Evolutionary conservation across 1,140 invertebrate genomes (phyloP).

Genomic region (Fopius arisanus): DNA sequence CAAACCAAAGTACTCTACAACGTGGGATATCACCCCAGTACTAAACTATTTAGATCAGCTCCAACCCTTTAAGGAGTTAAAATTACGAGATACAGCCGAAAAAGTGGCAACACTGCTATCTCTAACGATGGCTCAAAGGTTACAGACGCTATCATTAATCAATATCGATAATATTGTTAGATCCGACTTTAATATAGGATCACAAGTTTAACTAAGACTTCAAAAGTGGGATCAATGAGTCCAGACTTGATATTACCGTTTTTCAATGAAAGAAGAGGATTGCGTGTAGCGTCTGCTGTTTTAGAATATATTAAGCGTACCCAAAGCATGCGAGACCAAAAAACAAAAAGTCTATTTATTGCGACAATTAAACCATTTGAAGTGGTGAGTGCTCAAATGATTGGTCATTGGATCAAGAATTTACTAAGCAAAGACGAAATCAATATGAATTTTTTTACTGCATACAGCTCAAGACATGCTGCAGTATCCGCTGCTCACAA

Average conservation of each 20-base stretch:
- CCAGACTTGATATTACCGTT: slow-evolving; percentile 17
- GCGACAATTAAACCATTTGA: slow-evolving; percentile 18
- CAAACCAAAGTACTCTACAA: slow-evolving; percentile 12
- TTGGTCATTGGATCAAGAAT: slow-evolving; percentile 29
- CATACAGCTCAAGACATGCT: slow-evolving; percentile 47
- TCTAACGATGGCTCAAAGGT: slow-evolving; percentile 25
- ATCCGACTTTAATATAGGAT: neutral
- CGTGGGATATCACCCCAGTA: slow-evolving; percentile 10
- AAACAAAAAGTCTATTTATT: slow-evolving; percentile 13
- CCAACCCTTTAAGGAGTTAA: neutral
- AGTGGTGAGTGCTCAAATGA: slow-evolving; percentile 17
- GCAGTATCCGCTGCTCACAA: slow-evolving; percentile 42
- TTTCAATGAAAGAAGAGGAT: slow-evolving; percentile 5
- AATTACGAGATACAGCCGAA: slow-evolving; percentile 12
- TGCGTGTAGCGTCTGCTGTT: slow-evolving; percentile 7
- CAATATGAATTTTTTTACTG: slow-evolving; percentile 34
- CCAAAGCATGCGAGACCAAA: neutral
- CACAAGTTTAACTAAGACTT: slow-evolving; percentile 18
- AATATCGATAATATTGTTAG: slow-evolving; percentile 22
- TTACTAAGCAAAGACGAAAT: slow-evolving; percentile 17
- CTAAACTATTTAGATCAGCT: slow-evolving; percentile 1
- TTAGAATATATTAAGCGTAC: slow-evolving; percentile 5
- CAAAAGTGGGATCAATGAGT: slow-evolving; percentile 8
- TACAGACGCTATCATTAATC: slow-evolving; percentile 28
- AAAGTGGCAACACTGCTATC: slow-evolving; percentile 17